Base-by-base conservation (phyloP, 1,140 invertebrate genomes). In the Chlorops oryzae region DNA sequence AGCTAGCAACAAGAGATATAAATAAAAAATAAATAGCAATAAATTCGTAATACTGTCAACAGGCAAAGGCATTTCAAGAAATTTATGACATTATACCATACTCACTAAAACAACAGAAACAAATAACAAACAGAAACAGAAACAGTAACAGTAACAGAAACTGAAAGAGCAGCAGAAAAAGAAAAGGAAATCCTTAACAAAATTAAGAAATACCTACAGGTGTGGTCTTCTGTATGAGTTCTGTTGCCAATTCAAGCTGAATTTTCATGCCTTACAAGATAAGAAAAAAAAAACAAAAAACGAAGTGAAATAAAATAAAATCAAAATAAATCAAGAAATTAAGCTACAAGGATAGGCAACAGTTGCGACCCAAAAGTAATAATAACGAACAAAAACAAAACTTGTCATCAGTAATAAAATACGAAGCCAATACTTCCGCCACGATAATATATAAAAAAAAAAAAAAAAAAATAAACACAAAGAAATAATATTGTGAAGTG, bases 41-140 rank as follows among this genome's bases (percentile, higher is more conserved):
- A 50, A 43, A 50, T 50, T 50, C 40, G 25, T 50, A 42, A 42
- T 50, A 50, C 48, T 50, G 48, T 50, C 48, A 50, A 42, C 48
- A 42, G 47, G 12, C 39, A 39, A 39, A 13, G 18, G 22, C 28
- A 42, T 42, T 42, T 9, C 32, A 20, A 13, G 5, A 49, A 49
- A 49, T 49, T 49, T 49, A 49, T 49, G 37, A 15, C 28, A 9
- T 10, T 10, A 10, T 10, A 9, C 9, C 28, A 32, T 15, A 32
- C 28, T 10, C 28, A 32, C 28, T 10, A 32, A 32, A 9, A 28
- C 38, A 25, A 32, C 28, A 32, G 9, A 32, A 32, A 32, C 9
- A 10, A 32, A 32, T 32, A 32, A 32, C 9, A 32, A 15, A 15
- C 9, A 32, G 28, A 9, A 32, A 32, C 15, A 32, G 9, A 9